Percentiles rank a stretch among this genome's conserved stretches.
phyloP scores from a whole-genome alignment of 2,888 invertebrate species.

The Elmis aenea region DNA sequence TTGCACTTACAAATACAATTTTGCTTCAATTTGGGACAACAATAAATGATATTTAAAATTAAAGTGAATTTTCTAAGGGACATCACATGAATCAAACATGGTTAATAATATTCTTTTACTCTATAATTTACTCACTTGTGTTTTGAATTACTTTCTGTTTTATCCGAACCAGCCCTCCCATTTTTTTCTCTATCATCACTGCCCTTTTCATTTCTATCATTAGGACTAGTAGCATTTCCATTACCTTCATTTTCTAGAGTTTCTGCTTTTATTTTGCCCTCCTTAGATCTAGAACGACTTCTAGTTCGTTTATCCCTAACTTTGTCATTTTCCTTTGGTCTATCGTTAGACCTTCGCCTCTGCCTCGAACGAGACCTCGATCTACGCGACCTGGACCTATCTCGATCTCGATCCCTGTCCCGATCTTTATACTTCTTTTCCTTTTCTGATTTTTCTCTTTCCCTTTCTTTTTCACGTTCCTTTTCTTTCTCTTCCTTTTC shows the following conservation, averaged over 20 bases:
- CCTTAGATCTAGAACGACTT: slow-evolving; percentile 33
- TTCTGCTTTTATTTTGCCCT: slow-evolving; percentile 23
- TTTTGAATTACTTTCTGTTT: slow-evolving; percentile 29
- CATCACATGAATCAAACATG: too few species aligned
- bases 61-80: too few species aligned
- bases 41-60: too few species aligned
- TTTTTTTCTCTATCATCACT: slow-evolving; percentile 32
- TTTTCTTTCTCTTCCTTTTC: slow-evolving; percentile 69
- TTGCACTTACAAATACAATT: too few species aligned
- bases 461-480: slow-evolving; percentile 47
- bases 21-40: too few species aligned
- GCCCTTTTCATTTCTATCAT: slow-evolving; percentile 30
- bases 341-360: slow-evolving; percentile 28
- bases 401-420: slow-evolving; percentile 39
- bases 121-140: slow-evolving; percentile 30
- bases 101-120: too few species aligned
- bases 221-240: slow-evolving; percentile 42
- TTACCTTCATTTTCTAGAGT: slow-evolving; percentile 39
- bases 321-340: slow-evolving; percentile 28
- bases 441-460: slow-evolving; percentile 41
- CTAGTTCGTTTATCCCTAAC: slow-evolving; percentile 26
- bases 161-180: slow-evolving; percentile 32
- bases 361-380: slow-evolving; percentile 34
- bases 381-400: slow-evolving; percentile 28
- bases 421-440: slow-evolving; percentile 49